Conservation (phyloP, 2,113 vertebrate species). For the Halichoerus grypus region DNA sequence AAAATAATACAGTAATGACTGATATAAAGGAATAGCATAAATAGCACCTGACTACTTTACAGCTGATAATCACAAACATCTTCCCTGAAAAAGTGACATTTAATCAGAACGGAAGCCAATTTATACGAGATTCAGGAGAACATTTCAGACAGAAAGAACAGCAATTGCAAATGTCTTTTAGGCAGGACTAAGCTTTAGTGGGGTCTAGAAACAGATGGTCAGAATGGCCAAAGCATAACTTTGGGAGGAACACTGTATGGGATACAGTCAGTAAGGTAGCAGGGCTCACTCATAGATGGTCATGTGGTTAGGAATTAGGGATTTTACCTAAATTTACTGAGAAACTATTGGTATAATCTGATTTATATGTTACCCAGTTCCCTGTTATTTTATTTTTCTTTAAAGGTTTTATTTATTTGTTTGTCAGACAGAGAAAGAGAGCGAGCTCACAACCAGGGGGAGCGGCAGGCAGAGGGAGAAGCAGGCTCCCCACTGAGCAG, state of each 20-base stretch:
- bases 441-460: background rate
- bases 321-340: background rate
- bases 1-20: background rate
- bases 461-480: no score
- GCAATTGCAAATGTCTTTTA: background rate
- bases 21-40: background rate
- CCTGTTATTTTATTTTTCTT: background rate
- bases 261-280: background rate
- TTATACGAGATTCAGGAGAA: background rate
- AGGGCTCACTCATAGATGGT: background rate
- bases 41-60: background rate
- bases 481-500: background rate
- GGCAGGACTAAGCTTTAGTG: background rate
- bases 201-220: background rate
- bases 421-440: background rate
- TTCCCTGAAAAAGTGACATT: background rate
- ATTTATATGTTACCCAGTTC: background rate
- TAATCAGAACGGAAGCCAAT: background rate
- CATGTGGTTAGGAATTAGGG: background rate
- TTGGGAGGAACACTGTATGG: background rate
- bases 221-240: background rate
- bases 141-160: background rate
- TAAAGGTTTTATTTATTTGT: background rate
- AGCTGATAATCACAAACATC: background rate
- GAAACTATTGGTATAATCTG: background rate